Percentiles rank a stretch among this genome's conserved stretches.
Conservation (phyloP, 2,797 vertebrate species). For the Anomalospiza imberbis region DNA sequence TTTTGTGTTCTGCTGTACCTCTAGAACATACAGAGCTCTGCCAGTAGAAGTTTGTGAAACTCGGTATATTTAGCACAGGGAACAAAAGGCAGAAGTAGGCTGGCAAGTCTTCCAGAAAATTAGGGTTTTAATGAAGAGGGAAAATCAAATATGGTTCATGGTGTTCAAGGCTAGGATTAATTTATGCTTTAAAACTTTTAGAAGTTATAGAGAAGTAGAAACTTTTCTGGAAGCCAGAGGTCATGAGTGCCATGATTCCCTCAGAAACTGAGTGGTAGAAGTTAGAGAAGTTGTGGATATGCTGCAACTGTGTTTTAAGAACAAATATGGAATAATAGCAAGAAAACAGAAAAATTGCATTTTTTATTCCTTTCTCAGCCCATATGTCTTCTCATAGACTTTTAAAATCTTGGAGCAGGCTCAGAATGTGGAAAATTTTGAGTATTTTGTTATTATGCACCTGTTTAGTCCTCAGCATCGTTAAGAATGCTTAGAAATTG, state of each 20-base stretch:
- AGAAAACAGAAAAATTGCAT: neutral
- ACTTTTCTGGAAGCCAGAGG: neutral
- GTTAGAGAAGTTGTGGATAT: neutral
- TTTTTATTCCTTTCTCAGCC: neutral
- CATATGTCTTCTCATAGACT: accelerated
- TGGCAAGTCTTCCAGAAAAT: neutral
- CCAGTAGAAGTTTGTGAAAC: neutral
- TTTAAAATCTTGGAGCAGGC: neutral
- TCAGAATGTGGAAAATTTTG: neutral
- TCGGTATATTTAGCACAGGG: neutral
- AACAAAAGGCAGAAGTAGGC: neutral
- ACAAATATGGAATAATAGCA: neutral
- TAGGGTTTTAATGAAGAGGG: neutral
- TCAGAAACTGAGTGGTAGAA: neutral
- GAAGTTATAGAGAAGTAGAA: too few relatives aligned
- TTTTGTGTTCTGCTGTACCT: neutral
- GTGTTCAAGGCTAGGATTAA: neutral
- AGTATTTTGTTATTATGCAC: neutral
- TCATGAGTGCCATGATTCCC: neutral
- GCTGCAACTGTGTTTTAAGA: neutral
- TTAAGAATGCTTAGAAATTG: neutral
- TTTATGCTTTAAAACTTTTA: neutral
- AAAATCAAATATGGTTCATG: neutral
- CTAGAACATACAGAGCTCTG: neutral
- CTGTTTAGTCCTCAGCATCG: neutral